Conservation (phyloP, 2,888 invertebrate genomes). For the Megalurothrips usitatus region DNA sequence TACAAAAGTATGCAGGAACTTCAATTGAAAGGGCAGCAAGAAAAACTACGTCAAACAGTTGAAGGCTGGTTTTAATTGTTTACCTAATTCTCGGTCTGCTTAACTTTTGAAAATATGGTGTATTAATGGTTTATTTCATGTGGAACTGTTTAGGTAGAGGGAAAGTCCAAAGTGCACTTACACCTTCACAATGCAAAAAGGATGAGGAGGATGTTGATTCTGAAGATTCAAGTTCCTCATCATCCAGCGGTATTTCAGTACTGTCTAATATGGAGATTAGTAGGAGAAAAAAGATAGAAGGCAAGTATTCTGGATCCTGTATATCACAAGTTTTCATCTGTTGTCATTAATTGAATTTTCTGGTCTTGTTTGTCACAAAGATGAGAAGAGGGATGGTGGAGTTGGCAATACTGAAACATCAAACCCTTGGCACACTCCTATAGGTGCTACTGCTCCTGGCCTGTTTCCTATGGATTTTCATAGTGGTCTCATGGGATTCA, state of each 20-base stretch:
- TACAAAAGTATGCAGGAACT: constrained; percentile 51
- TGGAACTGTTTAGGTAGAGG: not conserved
- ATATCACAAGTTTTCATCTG: not conserved
- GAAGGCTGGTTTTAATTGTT: constrained; percentile 45
- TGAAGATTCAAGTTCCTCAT: not conserved
- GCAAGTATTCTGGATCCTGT: not conserved
- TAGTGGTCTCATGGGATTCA: not conserved
- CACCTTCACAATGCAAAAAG: not conserved
- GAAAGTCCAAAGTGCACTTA: not conserved
- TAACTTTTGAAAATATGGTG: not conserved
- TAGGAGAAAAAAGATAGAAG: constrained; percentile 13
- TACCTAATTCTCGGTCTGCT: not conserved
- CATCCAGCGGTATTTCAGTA: constrained; percentile 13
- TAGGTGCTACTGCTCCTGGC: not conserved
- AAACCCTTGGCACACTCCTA: too few relatives aligned
- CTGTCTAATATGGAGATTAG: not conserved
- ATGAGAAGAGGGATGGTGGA: not conserved
- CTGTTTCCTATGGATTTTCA: constrained; percentile 3
- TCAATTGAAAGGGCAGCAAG: constrained; percentile 51
- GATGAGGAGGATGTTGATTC: not conserved
- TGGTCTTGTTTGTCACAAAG: not conserved
- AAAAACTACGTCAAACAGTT: constrained; percentile 52
- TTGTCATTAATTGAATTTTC: not conserved
- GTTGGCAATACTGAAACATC: too few relatives aligned
- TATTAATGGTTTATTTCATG: not conserved